A percentile compares a stretch with the other conserved stretches of the same genome.
These are phyloP conservation scores for Drosophila longiperda DNA, from an alignment of 2,888 invertebrate species.

Conservation along the genomic window DNA sequence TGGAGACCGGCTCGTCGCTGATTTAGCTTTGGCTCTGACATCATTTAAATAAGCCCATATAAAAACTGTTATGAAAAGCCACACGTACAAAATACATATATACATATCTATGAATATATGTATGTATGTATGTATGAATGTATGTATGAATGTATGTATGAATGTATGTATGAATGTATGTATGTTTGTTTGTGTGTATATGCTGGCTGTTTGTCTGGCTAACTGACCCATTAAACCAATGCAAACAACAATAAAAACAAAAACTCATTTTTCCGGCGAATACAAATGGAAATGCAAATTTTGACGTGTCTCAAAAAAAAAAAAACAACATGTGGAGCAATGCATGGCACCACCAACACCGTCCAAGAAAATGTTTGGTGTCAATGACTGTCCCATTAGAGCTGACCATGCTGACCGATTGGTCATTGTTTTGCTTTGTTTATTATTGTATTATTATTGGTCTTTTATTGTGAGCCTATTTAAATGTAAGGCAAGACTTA, in stretches of 20 bases:
- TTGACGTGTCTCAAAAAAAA: slow-evolving; percentile 28
- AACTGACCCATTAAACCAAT: slow-evolving; percentile 60
- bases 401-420: slow-evolving; percentile 41
- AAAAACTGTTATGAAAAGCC: slow-evolving; percentile 60
- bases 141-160: background rate
- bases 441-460: slow-evolving; percentile 4
- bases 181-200: background rate
- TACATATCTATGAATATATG: background rate
- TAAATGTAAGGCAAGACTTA: slow-evolving; percentile 55
- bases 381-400: slow-evolving; percentile 57
- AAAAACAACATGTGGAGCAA: slow-evolving; percentile 46
- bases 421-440: slow-evolving; percentile 34
- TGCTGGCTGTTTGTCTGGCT: slow-evolving; percentile 34
- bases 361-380: slow-evolving; percentile 37
- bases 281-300: slow-evolving; percentile 59
- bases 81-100: slow-evolving; percentile 1
- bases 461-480: slow-evolving; percentile 37
- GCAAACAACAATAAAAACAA: slow-evolving; percentile 16
- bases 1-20: slow-evolving; percentile 29
- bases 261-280: slow-evolving; percentile 40
- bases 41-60: slow-evolving; percentile 72
- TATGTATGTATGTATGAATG: background rate
- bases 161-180: background rate
- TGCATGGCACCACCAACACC: slow-evolving; percentile 43
- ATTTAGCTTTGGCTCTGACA: slow-evolving; percentile 51